Evolutionary conservation across 2,113 vertebrate genomes (phyloP), one percentile per base, ranked within the genome.

Genomic region (Perognathus longimembris): DNA sequence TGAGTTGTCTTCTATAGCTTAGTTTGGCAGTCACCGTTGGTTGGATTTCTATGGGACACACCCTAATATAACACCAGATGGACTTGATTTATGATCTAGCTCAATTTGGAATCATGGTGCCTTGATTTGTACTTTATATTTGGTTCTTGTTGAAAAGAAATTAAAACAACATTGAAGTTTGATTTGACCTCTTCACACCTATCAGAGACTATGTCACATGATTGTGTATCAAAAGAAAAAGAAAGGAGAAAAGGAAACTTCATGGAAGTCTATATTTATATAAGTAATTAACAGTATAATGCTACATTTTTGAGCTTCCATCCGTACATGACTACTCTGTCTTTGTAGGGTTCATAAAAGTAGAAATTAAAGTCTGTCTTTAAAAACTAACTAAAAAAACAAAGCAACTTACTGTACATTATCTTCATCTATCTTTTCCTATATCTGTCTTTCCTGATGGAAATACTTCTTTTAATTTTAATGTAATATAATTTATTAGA

Each of bases 11-110:
- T 96, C 96, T 92, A 17, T 87, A 96, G 88, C 95, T 96, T 95
- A 89, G 93, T 94, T 93, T 97, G 96, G 95, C 96, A 95, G 97
- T 97, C 97, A 96, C 93, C 89, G 96, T 97, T 77, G 24, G 94
- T 95, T 98, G 97, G 93, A 94, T 97, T 97, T 97, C 92, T 75
- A 84, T 66, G 77, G 94, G 80, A 90, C 94, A 97, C 96, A 91
- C 97, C 97, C 97, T 98, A 67, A 96, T 97, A 88, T 95, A 94
- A 97, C 96, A 97, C 91, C 89, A 15, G 0, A 32, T 93, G 91
- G 63, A 84, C 61, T 89, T 70, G 79, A 85, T 96, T 59, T 22
- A 75, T 73, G 97, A 97, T 93, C 92, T 95, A 34, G 66, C 63
- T 85, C 32, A 78, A 59, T 82, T 85, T 87, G 61, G 80, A 95